Evolutionary conservation across 2,888 invertebrate genomes (phyloP), one percentile per base, ranked within the genome.

Genomic region (Polymixis lichenea): DNA sequence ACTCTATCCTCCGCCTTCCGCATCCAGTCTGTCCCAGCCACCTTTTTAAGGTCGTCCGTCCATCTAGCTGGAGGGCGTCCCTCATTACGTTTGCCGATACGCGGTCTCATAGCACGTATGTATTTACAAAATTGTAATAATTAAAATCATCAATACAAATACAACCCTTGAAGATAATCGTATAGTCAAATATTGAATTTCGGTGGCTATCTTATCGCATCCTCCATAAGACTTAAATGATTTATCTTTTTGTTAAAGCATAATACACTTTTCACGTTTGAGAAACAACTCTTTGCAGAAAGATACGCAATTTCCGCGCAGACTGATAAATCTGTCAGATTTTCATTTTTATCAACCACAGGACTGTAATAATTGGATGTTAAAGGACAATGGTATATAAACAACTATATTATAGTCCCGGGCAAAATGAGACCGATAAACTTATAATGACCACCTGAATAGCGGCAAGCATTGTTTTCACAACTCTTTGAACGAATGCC

Each of bases 401-500:
- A 77, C 28, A 73, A 72, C 62, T 51, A 73, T 28, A 72, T 71
- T 78, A 78, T 80, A 43, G 66, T 72, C 75, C 75, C 65, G 69
- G 74, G 67, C 78, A 72, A 75, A 87, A 82, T 66, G 84, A 80
- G 81, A 80, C 79, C 86, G 73, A 85, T 82, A 88, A 86, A 89
- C 85, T 82, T 83, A 78, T 89, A 89, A 85, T 81, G 83, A 80
- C 81, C 84, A 88, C 86, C 86, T 86, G 86, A 88, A 86, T 77
- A 85, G 78, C 76, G 72, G 82, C 73, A 74, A 75, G 79, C 83
- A 88, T 89, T 89, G 85, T 87, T 86, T 87, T 83, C 84, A 82
- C 83, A 87, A 85, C 83, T 85, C 83, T 88, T 87, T 87, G 88
- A 88, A 86, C 83, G 73, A 84, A 78, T 82, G 90, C 88, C 84